Base-by-base conservation (phyloP, 2,888 invertebrate genomes). In the Lithophane socia region DNA sequence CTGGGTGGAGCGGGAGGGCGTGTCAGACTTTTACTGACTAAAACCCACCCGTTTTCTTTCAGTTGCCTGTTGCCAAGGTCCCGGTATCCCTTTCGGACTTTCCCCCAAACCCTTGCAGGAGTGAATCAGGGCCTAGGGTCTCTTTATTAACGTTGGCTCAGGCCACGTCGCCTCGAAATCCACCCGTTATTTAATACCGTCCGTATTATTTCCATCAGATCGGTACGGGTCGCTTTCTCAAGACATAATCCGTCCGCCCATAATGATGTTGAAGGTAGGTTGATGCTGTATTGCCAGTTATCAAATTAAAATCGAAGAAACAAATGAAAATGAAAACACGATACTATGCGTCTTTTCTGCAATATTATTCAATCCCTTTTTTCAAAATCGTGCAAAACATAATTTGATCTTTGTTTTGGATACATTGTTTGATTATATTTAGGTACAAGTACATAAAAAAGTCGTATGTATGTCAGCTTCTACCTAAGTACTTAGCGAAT, bases 401-500 rank as follows among this genome's bases (percentile, higher is more conserved):
- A 13, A 70, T 49, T 24, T 73, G 61, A 37, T 73, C 3, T 52
- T 47, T 24, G 47, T 68, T 47, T 54, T 54, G 12, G 13, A 21
- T 52, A 44, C 0, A 63, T 24, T 54, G 37, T 29, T 52, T 2
- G 18, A 52, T 29, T 42, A 56, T n/a, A 64, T 52, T 29, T 21
- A 29, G 29, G 29, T 29, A 71, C 24, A 54, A 37, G 9, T 21
- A 60, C 73, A 58, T 65, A 60, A 65, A 71, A 29, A 49, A 58
- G 5, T 4, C 5, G 24, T 24, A 10, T n/a, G 56, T 63, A 49
- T 67, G 63, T 79, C 69, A 16, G 52, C n/a, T 61, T 73, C 24
- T 80, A 71, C 29, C 56, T 75, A 71, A 37, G 61, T 80, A 67
- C 60, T 73, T 67, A 70, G 12, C 10, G 37, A 63, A 80, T 71